A percentile compares a stretch with the other conserved stretches of the same genome.
These are phyloP conservation scores for Acestrorhynchus altus DNA, from an alignment of 2,797 vertebrate species.

Conservation along the genomic window DNA sequence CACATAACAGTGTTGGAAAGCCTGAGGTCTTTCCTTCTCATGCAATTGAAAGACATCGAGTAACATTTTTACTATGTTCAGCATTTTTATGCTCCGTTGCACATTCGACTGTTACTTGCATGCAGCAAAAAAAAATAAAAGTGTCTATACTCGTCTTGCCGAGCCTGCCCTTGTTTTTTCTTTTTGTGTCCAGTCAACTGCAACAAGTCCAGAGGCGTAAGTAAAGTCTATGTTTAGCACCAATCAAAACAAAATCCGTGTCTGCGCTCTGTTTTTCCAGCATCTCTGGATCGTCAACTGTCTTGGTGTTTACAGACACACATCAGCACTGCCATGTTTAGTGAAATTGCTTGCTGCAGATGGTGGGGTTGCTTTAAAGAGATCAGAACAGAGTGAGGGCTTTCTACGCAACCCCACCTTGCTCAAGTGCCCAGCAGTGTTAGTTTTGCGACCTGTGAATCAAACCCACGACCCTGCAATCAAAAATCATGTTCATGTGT, in stretches of 20 bases:
- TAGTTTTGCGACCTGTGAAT: no score
- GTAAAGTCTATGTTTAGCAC: neutral
- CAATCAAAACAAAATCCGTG: neutral
- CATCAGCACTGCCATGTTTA: neutral
- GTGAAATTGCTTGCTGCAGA: neutral
- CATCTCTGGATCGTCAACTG: neutral
- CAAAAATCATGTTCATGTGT: no score
- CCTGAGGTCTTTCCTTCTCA: neutral
- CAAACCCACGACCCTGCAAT: no score
- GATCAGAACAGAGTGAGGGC: no score
- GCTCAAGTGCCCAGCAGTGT: no score
- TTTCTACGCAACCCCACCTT: no score
- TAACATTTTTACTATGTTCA: slow-evolving; percentile 2
- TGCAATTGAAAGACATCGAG: neutral
- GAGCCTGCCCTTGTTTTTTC: neutral
- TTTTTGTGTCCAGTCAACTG: neutral
- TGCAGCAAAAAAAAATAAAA: neutral
- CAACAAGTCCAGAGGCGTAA: neutral
- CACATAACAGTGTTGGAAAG: neutral
- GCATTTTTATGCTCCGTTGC: slow-evolving; percentile 12
- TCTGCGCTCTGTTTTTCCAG: neutral
- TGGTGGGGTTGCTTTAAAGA: neutral
- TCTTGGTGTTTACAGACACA: neutral
- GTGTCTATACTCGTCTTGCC: neutral
- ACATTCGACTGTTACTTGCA: neutral